Conservation (phyloP, 2,113 vertebrate genomes). For the Pelusios castaneus region DNA sequence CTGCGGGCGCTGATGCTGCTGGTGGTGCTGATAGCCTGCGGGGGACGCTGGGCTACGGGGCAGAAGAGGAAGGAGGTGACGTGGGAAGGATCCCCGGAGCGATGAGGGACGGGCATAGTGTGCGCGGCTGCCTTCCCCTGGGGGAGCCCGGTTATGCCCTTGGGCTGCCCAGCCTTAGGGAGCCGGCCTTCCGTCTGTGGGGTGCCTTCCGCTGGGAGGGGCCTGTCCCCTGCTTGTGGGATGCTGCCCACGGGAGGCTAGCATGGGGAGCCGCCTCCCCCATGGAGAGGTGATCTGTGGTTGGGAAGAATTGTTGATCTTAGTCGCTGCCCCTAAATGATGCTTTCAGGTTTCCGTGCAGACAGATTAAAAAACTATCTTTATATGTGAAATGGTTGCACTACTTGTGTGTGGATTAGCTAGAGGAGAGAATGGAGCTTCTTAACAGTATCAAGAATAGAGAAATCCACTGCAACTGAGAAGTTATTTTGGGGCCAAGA, state of each 20-base stretch:
- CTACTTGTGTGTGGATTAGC: not conserved
- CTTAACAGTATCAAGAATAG: not conserved
- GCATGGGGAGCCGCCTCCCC: too few species aligned
- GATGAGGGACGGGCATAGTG: not conserved
- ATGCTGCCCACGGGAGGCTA: not conserved
- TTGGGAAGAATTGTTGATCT: not conserved
- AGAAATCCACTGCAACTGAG: not conserved
- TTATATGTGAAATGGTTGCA: not conserved
- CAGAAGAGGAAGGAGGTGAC: conserved; percentile 89
- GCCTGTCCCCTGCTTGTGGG: too few species aligned
- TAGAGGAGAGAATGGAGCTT: not conserved
- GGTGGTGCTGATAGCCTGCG: conserved; percentile 28
- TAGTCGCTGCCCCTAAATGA: not conserved
- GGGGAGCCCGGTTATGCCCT: not conserved
- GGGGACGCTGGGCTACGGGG: conserved; percentile 47
- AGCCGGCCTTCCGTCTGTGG: too few species aligned
- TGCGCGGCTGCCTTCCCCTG: not conserved
- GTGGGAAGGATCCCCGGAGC: not conserved
- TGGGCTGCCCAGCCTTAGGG: too few species aligned
- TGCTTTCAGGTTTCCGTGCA: not conserved
- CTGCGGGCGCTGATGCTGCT: not conserved
- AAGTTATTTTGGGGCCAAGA: too few species aligned
- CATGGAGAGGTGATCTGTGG: not conserved
- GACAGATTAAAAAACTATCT: not conserved
- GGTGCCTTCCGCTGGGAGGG: too few species aligned